Base-by-base conservation (phyloP, 2,888 invertebrate species). In the Apeira syringaria region DNA sequence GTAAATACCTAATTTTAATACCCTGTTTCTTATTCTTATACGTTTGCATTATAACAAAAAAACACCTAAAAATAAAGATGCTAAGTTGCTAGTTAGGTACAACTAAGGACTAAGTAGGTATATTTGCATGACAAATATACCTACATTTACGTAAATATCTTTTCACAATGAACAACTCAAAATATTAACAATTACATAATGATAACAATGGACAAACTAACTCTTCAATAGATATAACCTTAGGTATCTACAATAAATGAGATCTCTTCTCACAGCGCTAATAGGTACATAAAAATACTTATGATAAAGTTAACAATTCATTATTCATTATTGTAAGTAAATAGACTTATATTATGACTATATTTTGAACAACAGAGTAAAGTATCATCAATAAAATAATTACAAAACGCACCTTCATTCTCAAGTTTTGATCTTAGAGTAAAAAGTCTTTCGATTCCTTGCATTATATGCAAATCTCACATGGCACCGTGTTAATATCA, bases 221-320 rank as follows among this genome's bases (percentile, higher is more conserved):
- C 6, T 9, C 9, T 13, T 47, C 41, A 49, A 56, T 51, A 59
- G 42, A 55, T 48, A 67, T 53, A 59, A 56, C 54, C 56, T n/a
- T n/a, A n/a, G n/a, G n/a, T n/a, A n/a, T 60, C 60, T 66, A 44
- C 39, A 20, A 10, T 33, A 49, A 54, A 54, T 80, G 85, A 86
- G 85, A 86, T 86, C 85, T 68, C 69, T 65, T 78, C 56, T 86
- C 85, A 86, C 84, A 86, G 85, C 85, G 65, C 81, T 60, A n/a
- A n/a, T n/a, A n/a, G 63, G 68, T 69, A 68, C 54, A 51, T 58
- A 47, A 49, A 56, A 43, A 53, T 56, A 29, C 36, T 34, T 50
- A 37, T 35, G 55, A 46, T 35, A 43, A 53, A 34, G 47, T 7
- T 30, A 52, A 53, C 35, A 39, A 43, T 56, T 53, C 47, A 41